A percentile compares a stretch with the other conserved stretches of the same genome.
Evolutionary conservation across 2,113 vertebrate species (phyloP).

Genomic region (Otolemur garnettii): DNA sequence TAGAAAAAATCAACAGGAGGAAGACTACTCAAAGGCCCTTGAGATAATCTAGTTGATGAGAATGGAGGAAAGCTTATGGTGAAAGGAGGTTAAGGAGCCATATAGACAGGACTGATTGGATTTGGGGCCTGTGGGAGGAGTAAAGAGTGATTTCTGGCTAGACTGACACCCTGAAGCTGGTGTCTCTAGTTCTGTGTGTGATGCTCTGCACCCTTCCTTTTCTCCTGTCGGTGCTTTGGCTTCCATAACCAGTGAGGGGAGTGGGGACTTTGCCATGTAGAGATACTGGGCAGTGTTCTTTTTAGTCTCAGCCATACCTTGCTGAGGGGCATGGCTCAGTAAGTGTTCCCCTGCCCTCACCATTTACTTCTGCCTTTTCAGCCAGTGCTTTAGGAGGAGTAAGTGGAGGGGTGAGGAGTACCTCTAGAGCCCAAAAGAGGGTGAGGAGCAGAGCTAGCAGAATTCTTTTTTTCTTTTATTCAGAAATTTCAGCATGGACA

Average conservation of each 20-base stretch:
- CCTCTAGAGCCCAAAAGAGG: fast-evolving
- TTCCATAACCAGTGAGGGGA: neutral
- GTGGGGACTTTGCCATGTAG: neutral
- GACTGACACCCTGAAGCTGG: neutral
- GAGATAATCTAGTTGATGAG: conserved; percentile 9
- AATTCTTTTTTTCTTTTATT: neutral
- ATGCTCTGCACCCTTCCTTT: neutral
- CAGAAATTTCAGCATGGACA: neutral
- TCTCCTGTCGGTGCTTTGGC: neutral
- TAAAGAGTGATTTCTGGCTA: neutral
- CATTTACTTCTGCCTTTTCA: neutral
- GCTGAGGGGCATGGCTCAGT: neutral
- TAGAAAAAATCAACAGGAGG: neutral
- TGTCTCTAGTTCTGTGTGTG: neutral
- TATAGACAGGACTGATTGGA: neutral
- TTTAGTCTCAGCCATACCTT: neutral
- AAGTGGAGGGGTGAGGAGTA: neutral
- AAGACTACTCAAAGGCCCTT: neutral
- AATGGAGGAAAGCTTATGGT: neutral
- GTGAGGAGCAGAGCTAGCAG: neutral
- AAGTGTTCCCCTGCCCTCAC: neutral
- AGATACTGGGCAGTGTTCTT: neutral
- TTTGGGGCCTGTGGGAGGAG: neutral
- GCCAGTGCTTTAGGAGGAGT: neutral
- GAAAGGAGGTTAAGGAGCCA: neutral